Evolutionary conservation across 2,113 vertebrate genomes (phyloP).

Genomic region (Nothoprocta pentlandii): DNA sequence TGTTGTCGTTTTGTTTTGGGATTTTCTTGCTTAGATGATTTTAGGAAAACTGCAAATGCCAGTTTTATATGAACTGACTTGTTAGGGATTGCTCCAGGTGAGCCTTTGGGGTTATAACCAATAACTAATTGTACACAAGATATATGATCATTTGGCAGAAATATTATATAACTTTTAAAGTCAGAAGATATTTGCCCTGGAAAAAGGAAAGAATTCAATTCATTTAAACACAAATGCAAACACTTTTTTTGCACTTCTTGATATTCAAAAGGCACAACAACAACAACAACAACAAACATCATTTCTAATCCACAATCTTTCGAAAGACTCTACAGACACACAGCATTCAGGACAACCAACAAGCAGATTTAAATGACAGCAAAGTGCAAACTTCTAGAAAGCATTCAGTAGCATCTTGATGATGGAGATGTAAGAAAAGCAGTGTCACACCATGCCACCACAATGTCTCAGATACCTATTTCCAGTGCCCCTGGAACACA

Average conservation of each 20-base stretch:
- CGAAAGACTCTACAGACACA: background rate
- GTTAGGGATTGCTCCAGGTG: background rate
- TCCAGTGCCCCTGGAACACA: background rate
- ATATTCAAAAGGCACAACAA: background rate
- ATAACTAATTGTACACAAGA: background rate
- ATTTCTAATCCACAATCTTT: background rate
- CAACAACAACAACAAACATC: background rate
- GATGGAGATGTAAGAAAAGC: background rate
- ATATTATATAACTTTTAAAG: background rate
- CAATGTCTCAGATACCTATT: background rate
- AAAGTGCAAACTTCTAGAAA: background rate
- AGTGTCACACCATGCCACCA: background rate
- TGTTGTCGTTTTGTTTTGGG: no score
- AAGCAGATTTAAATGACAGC: background rate
- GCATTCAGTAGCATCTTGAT: background rate
- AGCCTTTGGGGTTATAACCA: background rate
- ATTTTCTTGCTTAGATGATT: background rate
- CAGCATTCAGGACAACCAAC: background rate
- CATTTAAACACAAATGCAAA: background rate
- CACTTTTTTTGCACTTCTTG: background rate
- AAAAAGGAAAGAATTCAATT: background rate
- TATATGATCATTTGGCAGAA: background rate
- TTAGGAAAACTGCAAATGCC: background rate
- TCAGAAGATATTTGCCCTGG: background rate
- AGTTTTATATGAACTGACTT: background rate